Conservation (phyloP, 2,113 vertebrate genomes). For the Prunella himalayana region DNA sequence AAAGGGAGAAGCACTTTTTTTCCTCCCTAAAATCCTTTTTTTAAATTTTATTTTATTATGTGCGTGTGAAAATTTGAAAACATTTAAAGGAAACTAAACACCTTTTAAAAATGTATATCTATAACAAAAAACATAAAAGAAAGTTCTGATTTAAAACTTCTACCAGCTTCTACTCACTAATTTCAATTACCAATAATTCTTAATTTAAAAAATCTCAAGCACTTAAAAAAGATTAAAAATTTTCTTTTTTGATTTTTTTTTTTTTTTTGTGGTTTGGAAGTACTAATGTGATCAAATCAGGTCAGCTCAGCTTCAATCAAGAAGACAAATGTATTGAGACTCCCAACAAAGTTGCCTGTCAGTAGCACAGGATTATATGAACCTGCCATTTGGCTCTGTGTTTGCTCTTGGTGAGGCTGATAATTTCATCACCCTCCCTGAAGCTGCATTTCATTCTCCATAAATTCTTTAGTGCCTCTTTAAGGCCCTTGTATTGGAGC, state of each 20-base stretch:
- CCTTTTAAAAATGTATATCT: background rate
- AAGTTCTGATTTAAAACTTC: background rate
- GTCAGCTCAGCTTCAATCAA: background rate
- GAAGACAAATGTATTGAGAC: background rate
- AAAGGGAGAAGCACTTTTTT: background rate
- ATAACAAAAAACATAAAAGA: background rate
- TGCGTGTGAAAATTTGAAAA: background rate
- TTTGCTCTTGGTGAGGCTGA: background rate
- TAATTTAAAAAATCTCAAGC: background rate
- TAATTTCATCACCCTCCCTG: conserved; percentile 11
- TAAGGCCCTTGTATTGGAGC: background rate
- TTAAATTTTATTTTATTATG: no score
- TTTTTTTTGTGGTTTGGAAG: background rate
- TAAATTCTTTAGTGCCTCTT: conserved; percentile 47
- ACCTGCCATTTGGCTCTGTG: background rate
- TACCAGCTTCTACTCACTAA: background rate
- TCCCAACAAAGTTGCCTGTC: background rate
- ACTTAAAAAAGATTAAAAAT: background rate
- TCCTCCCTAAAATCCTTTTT: background rate
- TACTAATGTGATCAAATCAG: background rate
- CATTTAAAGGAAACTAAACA: background rate
- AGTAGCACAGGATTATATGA: background rate
- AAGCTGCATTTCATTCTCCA: background rate
- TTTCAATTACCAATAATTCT: background rate
- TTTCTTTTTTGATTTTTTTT: background rate